Percentiles rank a stretch among this genome's conserved stretches.
phyloP scores from a whole-genome alignment of 2,888 invertebrate genomes.

The Napeogenes sylphis region DNA sequence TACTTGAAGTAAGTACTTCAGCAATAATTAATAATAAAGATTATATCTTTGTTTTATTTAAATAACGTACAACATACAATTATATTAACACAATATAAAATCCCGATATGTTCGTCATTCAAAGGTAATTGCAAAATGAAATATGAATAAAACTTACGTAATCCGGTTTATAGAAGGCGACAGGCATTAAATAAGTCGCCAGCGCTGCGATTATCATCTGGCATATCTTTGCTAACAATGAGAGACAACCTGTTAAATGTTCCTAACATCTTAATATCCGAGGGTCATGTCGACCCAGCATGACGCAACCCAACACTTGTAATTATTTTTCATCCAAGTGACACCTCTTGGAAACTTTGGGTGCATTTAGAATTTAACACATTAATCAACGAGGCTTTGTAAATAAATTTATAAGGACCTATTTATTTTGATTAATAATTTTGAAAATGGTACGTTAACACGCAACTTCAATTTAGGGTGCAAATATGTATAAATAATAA shows the following conservation, averaged over 20 bases:
- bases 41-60: too few relatives aligned
- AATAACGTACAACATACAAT: too few relatives aligned
- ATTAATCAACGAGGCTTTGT: constrained; percentile 19
- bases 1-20: too few relatives aligned
- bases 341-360: constrained; percentile 55
- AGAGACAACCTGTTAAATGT: constrained; percentile 60
- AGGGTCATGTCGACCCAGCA: constrained; percentile 69
- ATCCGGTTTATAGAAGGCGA: constrained; percentile 54
- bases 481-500: background rate
- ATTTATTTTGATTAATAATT: constrained; percentile 8
- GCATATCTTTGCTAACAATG: constrained; percentile 62
- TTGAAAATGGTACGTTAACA: constrained; percentile 1
- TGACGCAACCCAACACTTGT: constrained; percentile 60
- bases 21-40: too few relatives aligned
- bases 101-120: background rate
- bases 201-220: constrained; percentile 61
- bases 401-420: constrained; percentile 9
- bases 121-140: constrained; percentile 20
- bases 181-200: constrained; percentile 72
- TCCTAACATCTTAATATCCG: constrained; percentile 71
- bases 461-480: constrained; percentile 6
- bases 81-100: too few relatives aligned
- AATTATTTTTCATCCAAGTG: constrained; percentile 69
- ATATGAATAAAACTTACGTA: constrained; percentile 27
- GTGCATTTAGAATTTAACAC: constrained; percentile 29